These are phyloP conservation scores for Chascanopsetta lugubris DNA, from an alignment of 2,113 vertebrate species.

Conservation along the genomic window DNA sequence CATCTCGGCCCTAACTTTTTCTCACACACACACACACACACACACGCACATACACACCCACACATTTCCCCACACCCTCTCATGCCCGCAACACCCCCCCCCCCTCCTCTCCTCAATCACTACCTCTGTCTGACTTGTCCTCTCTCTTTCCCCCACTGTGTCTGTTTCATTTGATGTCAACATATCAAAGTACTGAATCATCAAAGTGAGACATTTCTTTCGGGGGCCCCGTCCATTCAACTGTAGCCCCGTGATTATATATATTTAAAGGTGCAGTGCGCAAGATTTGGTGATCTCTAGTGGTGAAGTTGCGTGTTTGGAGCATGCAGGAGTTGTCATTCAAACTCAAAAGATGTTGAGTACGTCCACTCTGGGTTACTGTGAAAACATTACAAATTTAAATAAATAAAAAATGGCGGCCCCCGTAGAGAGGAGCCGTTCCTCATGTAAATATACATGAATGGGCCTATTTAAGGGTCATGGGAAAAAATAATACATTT, in stretches of 20 bases:
- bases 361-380: too few relatives aligned
- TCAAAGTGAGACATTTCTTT: constrained; percentile 96
- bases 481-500: too few relatives aligned
- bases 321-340: too few relatives aligned
- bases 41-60: constrained; percentile 19
- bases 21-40: constrained; percentile 12
- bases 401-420: too few relatives aligned
- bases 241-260: too few relatives aligned
- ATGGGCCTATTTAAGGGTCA: too few relatives aligned
- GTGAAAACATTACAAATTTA: too few relatives aligned
- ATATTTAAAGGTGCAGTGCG: too few relatives aligned
- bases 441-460: too few relatives aligned
- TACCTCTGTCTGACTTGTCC: constrained; percentile 69
- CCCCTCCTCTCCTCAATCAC: constrained; percentile 52
- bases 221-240: constrained; percentile 83
- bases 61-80: constrained; percentile 37
- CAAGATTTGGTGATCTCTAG: too few relatives aligned
- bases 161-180: constrained; percentile 91
- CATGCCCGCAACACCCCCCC: constrained; percentile 29
- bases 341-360: neutral
- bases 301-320: too few relatives aligned
- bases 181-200: constrained; percentile 97
- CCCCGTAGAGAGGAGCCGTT: too few relatives aligned
- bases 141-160: constrained; percentile 65
- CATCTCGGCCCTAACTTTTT: constrained; percentile 83